phyloP scores from a whole-genome alignment of 2,888 invertebrate species.

The Tyria jacobaeae region DNA sequence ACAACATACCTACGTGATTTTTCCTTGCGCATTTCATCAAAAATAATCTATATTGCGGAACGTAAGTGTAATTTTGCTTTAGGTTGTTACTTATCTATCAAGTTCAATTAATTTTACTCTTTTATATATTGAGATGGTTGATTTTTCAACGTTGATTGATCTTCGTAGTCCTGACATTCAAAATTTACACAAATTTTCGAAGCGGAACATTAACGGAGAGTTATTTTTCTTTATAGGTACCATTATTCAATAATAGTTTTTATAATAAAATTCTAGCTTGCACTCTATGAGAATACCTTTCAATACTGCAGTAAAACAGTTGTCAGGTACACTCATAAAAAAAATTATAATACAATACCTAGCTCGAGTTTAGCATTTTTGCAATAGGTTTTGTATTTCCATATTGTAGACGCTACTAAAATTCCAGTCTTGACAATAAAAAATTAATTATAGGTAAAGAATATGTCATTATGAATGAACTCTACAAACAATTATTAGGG shows the following conservation, averaged over 20 bases:
- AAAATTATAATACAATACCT: background rate
- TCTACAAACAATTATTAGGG: background rate
- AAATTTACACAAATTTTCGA: background rate
- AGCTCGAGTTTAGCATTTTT: background rate
- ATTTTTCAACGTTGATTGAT: background rate
- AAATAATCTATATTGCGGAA: constrained; percentile 46
- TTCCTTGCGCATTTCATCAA: constrained; percentile 61
- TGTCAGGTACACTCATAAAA: constrained; percentile 6
- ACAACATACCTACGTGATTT: constrained; percentile 52
- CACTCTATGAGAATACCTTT: background rate
- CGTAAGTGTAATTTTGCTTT: constrained; percentile 59
- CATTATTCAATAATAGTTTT: background rate
- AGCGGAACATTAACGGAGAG: background rate
- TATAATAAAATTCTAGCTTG: background rate
- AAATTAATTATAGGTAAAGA: background rate
- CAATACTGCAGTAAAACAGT: constrained; percentile 17
- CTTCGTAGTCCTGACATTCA: background rate
- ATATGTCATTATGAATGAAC: background rate
- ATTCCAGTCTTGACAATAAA: background rate
- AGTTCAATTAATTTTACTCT: no score
- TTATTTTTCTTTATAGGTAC: background rate
- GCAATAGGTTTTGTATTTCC: background rate
- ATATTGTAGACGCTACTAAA: background rate
- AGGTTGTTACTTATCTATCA: background rate
- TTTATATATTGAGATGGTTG: background rate